A percentile compares a stretch with the other conserved stretches of the same genome.
phyloP scores from a whole-genome alignment of 2,113 vertebrate species.

The Trichechus manatus region DNA sequence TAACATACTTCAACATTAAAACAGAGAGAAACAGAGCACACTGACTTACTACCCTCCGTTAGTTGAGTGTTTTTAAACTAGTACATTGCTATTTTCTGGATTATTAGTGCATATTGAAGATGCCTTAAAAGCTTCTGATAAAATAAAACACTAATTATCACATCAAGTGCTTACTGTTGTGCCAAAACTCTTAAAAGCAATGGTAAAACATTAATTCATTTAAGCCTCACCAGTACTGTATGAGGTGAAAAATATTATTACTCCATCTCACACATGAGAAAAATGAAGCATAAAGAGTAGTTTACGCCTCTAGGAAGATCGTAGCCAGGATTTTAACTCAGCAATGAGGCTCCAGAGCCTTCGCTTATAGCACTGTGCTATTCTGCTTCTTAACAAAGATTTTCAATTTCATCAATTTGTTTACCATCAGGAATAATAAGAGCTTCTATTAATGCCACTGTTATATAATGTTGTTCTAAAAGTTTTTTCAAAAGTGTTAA shows the following conservation, averaged over 20 bases:
- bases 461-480: constrained; percentile 2
- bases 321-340: not conserved
- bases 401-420: not conserved
- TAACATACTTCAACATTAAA: not conserved
- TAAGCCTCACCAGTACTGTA: not conserved
- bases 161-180: not conserved
- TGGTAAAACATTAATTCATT: constrained; percentile 2
- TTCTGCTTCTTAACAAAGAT: not conserved
- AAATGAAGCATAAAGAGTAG: not conserved
- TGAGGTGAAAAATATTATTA: not conserved
- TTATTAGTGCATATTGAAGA: not conserved
- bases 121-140: not conserved
- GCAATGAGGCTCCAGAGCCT: not conserved
- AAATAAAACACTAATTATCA: not conserved
- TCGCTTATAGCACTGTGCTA: not conserved
- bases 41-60: not conserved
- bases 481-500: not conserved
- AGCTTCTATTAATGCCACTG: not conserved
- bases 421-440: not conserved
- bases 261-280: not conserved
- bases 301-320: not conserved
- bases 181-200: not conserved
- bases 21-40: not conserved
- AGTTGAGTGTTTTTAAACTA: not conserved
- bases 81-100: not conserved